Conservation (phyloP, 2,113 vertebrate genomes). For the Entomyzon cyanotis region DNA sequence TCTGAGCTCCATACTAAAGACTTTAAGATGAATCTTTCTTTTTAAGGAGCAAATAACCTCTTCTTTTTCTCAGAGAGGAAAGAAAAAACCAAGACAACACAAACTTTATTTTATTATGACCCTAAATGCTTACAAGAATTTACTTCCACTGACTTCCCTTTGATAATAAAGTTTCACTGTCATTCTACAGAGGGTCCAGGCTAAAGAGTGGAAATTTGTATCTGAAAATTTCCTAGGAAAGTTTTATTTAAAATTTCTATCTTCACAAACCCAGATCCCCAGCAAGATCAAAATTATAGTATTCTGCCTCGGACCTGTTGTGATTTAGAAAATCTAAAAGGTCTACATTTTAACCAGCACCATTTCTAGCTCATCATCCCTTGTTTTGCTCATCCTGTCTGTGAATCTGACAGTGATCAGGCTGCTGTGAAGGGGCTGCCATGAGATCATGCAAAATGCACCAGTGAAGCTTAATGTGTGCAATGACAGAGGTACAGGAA, state of each 20-base stretch:
- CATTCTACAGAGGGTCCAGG: background rate
- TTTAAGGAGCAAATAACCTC: background rate
- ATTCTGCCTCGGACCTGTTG: background rate
- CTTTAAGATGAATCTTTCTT: background rate
- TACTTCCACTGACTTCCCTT: background rate
- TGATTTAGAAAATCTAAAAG: background rate
- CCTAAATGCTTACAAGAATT: background rate
- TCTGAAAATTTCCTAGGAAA: background rate
- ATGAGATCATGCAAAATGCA: slow-evolving; percentile 44
- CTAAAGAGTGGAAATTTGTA: background rate
- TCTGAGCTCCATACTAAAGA: background rate
- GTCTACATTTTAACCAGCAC: background rate
- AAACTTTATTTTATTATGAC: background rate
- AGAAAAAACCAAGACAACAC: fast-evolving
- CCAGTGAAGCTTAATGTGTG: slow-evolving; percentile 23
- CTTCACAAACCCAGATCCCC: background rate
- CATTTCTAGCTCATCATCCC: background rate
- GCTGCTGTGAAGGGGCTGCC: slow-evolving; percentile 32
- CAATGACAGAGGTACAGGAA: slow-evolving; percentile 60
- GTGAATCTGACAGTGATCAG: slow-evolving; percentile 16
- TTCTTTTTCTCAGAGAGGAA: background rate
- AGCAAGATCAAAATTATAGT: background rate
- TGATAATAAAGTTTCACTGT: background rate
- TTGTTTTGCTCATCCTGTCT: background rate
- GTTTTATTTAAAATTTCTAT: background rate